Evolutionary conservation across 2,113 vertebrate species (phyloP).

Genomic region (Seriola rivoliana): DNA sequence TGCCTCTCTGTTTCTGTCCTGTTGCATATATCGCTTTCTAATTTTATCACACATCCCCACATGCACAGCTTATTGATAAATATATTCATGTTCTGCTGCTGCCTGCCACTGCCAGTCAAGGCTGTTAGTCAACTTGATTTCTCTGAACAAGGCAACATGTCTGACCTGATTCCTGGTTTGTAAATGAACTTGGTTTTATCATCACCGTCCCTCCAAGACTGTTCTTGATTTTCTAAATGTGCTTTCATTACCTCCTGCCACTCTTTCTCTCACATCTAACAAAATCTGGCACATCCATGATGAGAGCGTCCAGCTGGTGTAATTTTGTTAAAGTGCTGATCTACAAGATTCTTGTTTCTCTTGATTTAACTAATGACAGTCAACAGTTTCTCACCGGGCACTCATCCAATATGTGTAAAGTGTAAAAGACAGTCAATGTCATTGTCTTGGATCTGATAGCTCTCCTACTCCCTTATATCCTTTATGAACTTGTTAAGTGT

Average conservation of each 20-base stretch:
- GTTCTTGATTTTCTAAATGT: conserved; percentile 12
- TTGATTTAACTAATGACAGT: neutral
- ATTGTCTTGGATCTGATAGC: neutral
- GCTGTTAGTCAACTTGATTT: conserved; percentile 43
- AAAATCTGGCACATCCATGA: neutral
- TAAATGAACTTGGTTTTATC: conserved; percentile 22
- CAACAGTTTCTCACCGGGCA: neutral
- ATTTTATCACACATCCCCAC: conserved; percentile 39
- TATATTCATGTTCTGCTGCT: conserved; percentile 51
- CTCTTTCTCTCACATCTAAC: neutral
- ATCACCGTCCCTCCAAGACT: neutral
- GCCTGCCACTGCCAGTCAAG: conserved; percentile 30
- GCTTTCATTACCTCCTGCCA: neutral
- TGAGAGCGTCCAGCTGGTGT: neutral
- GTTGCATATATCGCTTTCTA: conserved; percentile 33
- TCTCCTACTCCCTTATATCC: too few relatives aligned
- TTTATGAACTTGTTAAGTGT: too few relatives aligned
- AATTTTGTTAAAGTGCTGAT: neutral
- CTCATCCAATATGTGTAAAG: neutral
- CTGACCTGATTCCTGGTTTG: conserved; percentile 33
- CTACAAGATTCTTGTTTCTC: neutral
- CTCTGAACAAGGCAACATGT: conserved; percentile 19
- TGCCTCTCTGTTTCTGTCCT: conserved; percentile 4
- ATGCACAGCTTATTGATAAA: conserved; percentile 43
- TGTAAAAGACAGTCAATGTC: neutral